Evolutionary conservation across 2,797 vertebrate genomes (phyloP).

Genomic region (Enteromius unitaeniatus): DNA sequence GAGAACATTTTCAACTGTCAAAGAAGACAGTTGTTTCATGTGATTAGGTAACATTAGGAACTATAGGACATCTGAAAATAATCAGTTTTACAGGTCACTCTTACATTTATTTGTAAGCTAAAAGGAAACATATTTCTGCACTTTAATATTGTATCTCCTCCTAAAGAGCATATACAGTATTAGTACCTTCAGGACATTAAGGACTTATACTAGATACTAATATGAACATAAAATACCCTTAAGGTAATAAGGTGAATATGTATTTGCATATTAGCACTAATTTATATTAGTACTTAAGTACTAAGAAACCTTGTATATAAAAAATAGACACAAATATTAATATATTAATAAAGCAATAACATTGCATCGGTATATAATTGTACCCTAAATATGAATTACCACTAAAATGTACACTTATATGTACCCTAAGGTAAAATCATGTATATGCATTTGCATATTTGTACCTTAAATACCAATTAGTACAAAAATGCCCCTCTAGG

Average conservation of each 20-base stretch:
- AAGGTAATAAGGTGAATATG: neutral
- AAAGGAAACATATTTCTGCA: neutral
- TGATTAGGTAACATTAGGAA: neutral
- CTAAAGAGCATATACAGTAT: neutral
- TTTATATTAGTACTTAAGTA: too few species aligned
- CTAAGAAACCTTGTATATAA: too few species aligned
- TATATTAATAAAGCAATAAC: neutral
- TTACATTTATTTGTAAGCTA: neutral
- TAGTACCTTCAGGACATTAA: neutral
- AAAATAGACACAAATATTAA: neutral
- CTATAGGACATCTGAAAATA: neutral
- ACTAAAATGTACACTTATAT: neutral
- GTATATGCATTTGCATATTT: neutral
- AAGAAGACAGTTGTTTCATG: constrained; percentile 23
- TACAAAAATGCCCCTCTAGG: neutral
- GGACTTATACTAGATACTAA: neutral
- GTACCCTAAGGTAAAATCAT: neutral
- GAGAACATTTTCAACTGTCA: too few species aligned
- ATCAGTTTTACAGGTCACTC: neutral
- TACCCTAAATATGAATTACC: neutral
- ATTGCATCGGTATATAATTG: neutral
- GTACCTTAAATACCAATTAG: neutral
- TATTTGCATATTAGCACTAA: neutral
- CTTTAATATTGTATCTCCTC: neutral
- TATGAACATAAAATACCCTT: neutral